Evolutionary conservation across 1,140 invertebrate species (phyloP).

Genomic region (Neelides sp.): DNA sequence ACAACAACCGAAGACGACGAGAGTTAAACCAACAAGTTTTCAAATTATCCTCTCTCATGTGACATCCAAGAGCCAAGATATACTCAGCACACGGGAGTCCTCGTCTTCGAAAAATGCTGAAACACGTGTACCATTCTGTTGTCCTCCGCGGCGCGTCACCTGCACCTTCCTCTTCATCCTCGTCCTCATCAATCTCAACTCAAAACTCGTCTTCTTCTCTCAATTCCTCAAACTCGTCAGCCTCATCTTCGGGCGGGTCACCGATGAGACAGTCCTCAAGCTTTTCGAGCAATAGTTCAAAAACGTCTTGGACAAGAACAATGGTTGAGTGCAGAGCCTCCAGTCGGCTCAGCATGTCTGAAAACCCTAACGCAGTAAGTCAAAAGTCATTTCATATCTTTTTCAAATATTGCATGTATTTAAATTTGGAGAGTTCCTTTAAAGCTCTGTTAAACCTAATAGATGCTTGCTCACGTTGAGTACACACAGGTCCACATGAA

Average conservation of each 20-base stretch:
- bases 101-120: too few relatives aligned
- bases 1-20: too few relatives aligned
- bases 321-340: slow-evolving; percentile 11
- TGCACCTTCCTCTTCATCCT: not conserved
- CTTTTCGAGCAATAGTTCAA: slow-evolving; percentile 8
- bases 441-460: not conserved
- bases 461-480: slow-evolving; percentile 1
- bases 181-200: not conserved
- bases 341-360: slow-evolving; percentile 18
- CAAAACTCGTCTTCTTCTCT: too few relatives aligned
- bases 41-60: too few relatives aligned
- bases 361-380: slow-evolving; percentile 18
- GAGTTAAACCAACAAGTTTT: too few relatives aligned
- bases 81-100: too few relatives aligned
- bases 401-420: not conserved
- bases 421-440: not conserved
- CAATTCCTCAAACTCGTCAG: not conserved
- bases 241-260: not conserved
- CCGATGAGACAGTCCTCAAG: slow-evolving; percentile 6
- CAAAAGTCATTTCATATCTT: not conserved
- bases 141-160: not conserved
- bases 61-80: too few relatives aligned
- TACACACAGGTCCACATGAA: too few relatives aligned
- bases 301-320: slow-evolving; percentile 11
- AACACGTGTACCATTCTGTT: too few relatives aligned